Base-by-base conservation (phyloP, 2,113 vertebrate genomes). In the Leptosomus discolor region DNA sequence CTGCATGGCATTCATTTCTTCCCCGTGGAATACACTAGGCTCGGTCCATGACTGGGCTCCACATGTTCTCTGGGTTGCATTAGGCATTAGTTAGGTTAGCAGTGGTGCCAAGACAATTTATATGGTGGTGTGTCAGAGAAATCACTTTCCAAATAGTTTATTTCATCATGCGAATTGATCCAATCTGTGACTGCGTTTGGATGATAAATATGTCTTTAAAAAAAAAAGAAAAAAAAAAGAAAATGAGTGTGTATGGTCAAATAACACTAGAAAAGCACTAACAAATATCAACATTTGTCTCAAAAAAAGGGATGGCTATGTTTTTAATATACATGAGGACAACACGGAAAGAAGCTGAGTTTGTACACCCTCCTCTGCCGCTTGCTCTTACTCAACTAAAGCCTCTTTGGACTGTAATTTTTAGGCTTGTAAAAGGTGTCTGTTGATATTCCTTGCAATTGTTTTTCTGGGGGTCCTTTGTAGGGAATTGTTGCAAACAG, bases 11-110 rank as follows among this genome's bases (percentile, higher is more conserved):
- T 20, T 34, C 4, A 1, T 91, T 77, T 60, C 39, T 79, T 53
- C 43, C 67, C 43, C 1, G 0, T 36, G 43, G 34, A 1, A 10
- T 19, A 24, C 15, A 34, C 8, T 1, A 26, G 15, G 18, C 18
- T 77, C 36, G 32, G 74, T 24, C 69, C 23, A 1, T 27, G 27
- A 39, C 64, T 67, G 56, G 43, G 36, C 39, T 92, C 56, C 76
- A 56, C 4, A 0, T 41, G 36, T 92, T 91, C 43, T 43, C 34
- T 51, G 84, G n/a, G 24, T 58, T 78, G 43, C 69, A n/a, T 90
- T 75, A 90, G 77, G 43, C 46, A 39, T 78, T 83, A 37, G 30
- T 79, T n/a, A 53, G 57, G 73, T 88, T 75, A 64, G 36, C 48
- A 71, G 65, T 15, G 53, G 39, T 87, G 60, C 71, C 73, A 89